These are phyloP conservation scores for Synanceia verrucosa DNA, from an alignment of 2,797 vertebrate genomes.

Conservation along the genomic window DNA sequence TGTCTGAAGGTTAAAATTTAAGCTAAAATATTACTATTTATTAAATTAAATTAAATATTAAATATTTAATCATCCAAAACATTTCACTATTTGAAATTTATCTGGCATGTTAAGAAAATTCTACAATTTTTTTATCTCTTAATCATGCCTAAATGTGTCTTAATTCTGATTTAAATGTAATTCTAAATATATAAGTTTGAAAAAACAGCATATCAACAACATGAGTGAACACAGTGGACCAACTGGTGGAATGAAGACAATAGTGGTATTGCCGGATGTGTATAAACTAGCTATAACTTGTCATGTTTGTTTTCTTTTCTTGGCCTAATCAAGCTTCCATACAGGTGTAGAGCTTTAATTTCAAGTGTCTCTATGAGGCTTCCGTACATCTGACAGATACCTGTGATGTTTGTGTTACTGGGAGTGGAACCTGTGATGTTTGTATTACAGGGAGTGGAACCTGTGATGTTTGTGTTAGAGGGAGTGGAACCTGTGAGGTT, in stretches of 20 bases:
- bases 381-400: constrained; percentile 48
- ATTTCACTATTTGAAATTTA: not conserved
- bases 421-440: constrained; percentile 1
- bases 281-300: too few relatives aligned
- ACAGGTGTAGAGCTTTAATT: not conserved
- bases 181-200: too few relatives aligned
- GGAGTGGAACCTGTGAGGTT: constrained; percentile 2
- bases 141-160: not conserved
- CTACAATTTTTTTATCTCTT: not conserved
- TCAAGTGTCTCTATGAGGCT: not conserved
- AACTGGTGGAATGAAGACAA: too few relatives aligned
- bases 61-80: not conserved
- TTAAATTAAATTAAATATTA: too few relatives aligned
- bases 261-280: too few relatives aligned
- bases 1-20: not conserved
- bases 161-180: not conserved
- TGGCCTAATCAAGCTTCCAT: not conserved
- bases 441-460: too few relatives aligned
- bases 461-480: not conserved
- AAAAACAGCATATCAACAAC: too few relatives aligned
- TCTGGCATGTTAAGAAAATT: not conserved
- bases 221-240: too few relatives aligned
- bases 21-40: not conserved
- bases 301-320: not conserved
- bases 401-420: not conserved